Base-by-base conservation (phyloP, 2,888 invertebrate genomes). In the Glyphotaelius pellucidus region DNA sequence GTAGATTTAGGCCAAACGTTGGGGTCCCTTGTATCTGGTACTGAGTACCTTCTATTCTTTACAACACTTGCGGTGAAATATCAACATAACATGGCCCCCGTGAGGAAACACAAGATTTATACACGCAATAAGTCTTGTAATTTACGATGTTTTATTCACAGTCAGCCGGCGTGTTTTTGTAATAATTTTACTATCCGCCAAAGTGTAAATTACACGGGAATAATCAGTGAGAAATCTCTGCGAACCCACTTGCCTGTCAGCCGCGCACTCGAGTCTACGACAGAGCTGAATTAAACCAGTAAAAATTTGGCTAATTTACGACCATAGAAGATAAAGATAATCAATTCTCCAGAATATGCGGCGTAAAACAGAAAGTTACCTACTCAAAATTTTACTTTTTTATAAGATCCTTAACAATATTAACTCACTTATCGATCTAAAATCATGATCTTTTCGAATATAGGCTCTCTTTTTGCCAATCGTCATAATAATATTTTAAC, bases 141-240 rank as follows among this genome's bases (percentile, higher is more conserved):
- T 89, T 91, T 91, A 91, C 89, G 91, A 84, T 80, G 89, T 30
- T 89, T 79, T 83, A 52, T 83, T 84, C 89, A 84, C 42, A 91
- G 91, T 80, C 88, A 35, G 87, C 19, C 83, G 89, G 81, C 91
- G 80, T 91, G 91, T 52, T 91, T 89, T 89, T 79, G 88, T 89
- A 79, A 89, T 89, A 79, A 89, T 38, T 89, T 89, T 35, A 89
- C 35, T 89, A 79, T 79, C 35, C 79, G 88, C 86, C 81, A 90
- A 91, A 91, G 87, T 85, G 85, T 38, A 85, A 91, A 91, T 84
- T 91, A 88, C 67, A 81, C 84, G 32, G 31, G 89, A 85, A 91
- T 80, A 91, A 89, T 91, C 91, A 90, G 91, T 85, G 90, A 90
- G 91, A 91, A 90, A 91, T 91, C 91, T 91, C 14, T 9, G 84